phyloP scores from a whole-genome alignment of 2,888 invertebrate species.

The Aphidoletes aphidimyza region DNA sequence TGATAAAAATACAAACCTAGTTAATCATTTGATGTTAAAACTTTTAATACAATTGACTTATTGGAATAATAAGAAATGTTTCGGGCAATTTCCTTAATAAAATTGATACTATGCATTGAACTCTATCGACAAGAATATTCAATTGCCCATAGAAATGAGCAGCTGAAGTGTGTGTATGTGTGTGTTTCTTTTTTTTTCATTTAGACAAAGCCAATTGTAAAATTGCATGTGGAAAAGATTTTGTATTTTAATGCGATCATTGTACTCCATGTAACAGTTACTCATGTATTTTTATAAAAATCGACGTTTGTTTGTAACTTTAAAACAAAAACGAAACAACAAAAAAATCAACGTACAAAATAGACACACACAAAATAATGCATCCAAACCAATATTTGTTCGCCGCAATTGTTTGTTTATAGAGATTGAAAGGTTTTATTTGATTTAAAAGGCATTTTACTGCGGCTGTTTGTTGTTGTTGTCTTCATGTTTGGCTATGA shows the following conservation, averaged over 20 bases:
- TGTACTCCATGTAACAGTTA: conserved; percentile 37
- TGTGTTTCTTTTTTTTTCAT: neutral
- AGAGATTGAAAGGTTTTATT: conserved; percentile 36
- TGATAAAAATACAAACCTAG: neutral
- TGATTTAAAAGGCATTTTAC: conserved; percentile 29
- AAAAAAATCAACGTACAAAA: neutral
- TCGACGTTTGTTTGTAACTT: conserved; percentile 7
- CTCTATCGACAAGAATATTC: neutral
- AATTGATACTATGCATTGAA: neutral
- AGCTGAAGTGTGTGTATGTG: too few relatives aligned
- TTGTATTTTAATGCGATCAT: conserved; percentile 50
- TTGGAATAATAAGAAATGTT: conserved; percentile 24
- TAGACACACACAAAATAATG: neutral
- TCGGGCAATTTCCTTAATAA: conserved; percentile 35
- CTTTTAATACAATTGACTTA: neutral
- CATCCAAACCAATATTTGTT: conserved; percentile 43
- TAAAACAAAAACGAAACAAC: neutral
- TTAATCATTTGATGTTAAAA: neutral
- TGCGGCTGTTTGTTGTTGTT: neutral
- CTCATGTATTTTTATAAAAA: conserved; percentile 30
- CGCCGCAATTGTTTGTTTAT: conserved; percentile 38
- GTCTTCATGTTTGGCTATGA: neutral
- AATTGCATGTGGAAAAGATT: conserved; percentile 17
- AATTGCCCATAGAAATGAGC: neutral
- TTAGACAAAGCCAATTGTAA: neutral